These are phyloP conservation scores for Nysson spinosus DNA, from an alignment of 2,888 invertebrate species.

Conservation along the genomic window DNA sequence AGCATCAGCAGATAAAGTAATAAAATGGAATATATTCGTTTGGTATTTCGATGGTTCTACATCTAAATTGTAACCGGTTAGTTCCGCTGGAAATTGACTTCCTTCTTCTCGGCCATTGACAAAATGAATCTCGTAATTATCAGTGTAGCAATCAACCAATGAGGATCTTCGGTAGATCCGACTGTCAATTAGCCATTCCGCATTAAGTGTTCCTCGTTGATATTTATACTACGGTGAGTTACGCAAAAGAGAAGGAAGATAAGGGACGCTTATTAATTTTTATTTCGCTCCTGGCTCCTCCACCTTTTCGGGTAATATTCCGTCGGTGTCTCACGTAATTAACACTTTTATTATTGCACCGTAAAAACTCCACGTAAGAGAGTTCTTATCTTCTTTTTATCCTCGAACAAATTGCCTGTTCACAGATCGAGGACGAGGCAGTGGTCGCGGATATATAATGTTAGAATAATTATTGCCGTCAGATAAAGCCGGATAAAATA, in stretches of 20 bases:
- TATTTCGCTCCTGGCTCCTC: too few species aligned
- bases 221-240: too few species aligned
- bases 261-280: background rate
- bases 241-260: background rate
- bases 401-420: too few species aligned
- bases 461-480: too few species aligned
- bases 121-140: constrained; percentile 23
- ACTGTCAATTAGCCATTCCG: constrained; percentile 22
- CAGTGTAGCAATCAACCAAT: background rate
- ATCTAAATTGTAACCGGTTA: constrained; percentile 29
- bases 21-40: constrained; percentile 51
- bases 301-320: too few species aligned
- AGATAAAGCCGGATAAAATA: too few species aligned
- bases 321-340: too few species aligned
- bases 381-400: too few species aligned
- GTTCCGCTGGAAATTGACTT: background rate
- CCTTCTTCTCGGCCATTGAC: constrained; percentile 11
- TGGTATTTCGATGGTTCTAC: constrained; percentile 1
- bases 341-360: too few species aligned
- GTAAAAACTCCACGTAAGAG: too few species aligned
- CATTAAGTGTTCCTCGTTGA: background rate
- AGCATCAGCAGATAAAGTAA: constrained; percentile 45
- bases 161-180: constrained; percentile 17
- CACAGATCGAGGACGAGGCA: too few species aligned
- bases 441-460: too few species aligned